Conservation (phyloP, 2,113 vertebrate species). For the Podilymbus podiceps region DNA sequence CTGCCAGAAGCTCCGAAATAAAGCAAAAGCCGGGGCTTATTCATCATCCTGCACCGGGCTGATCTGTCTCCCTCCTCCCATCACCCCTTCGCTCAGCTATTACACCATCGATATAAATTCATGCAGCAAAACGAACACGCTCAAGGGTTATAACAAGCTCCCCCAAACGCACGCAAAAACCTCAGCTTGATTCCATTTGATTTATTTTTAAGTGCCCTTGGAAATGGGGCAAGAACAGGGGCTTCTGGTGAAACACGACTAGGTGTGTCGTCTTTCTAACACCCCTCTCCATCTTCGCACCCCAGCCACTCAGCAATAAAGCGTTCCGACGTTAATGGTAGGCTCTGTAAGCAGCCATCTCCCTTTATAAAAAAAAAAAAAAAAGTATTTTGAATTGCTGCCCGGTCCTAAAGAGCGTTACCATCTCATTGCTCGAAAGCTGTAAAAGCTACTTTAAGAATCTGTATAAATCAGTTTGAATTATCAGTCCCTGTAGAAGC, state of each 20-base stretch:
- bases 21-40: not conserved
- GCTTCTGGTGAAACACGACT: not conserved
- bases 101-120: not conserved
- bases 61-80: fast-evolving
- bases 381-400: not conserved
- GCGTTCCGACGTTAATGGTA: not conserved
- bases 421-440: not conserved
- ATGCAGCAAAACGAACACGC: fast-evolving
- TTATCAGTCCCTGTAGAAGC: not conserved
- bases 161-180: not conserved
- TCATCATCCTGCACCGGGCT: too few relatives aligned
- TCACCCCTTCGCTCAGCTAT: not conserved
- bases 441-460: not conserved
- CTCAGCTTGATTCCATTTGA: not conserved
- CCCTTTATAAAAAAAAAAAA: not conserved
- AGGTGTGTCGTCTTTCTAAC: fast-evolving
- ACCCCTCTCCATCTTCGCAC: not conserved
- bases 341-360: not conserved
- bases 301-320: not conserved
- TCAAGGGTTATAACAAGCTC: not conserved
- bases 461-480: not conserved
- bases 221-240: not conserved
- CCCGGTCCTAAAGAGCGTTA: not conserved
- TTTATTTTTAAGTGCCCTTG: not conserved
- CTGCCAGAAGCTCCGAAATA: not conserved